These are phyloP conservation scores for Microplitis mediator DNA, from an alignment of 1,140 invertebrate species.

Conservation along the genomic window DNA sequence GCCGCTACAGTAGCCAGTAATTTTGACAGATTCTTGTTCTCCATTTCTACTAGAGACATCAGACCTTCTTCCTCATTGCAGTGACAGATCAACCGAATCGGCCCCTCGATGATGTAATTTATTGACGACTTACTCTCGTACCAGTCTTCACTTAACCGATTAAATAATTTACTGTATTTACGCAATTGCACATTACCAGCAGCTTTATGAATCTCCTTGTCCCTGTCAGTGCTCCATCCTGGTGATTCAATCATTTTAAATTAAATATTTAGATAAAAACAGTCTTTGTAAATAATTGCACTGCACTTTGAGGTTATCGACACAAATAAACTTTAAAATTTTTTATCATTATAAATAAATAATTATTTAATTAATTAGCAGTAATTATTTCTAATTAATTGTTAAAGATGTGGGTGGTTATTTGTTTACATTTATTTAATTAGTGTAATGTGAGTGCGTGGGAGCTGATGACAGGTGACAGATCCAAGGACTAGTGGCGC, in stretches of 20 bases:
- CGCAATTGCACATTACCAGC: conserved; percentile 69
- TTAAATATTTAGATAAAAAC: not conserved
- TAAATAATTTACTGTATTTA: conserved; percentile 76
- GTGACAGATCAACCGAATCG: conserved; percentile 66
- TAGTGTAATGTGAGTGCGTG: too few species aligned
- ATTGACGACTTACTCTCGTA: conserved; percentile 50
- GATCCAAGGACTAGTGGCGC: too few species aligned
- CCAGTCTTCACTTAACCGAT: conserved; percentile 65
- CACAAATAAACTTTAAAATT: too few species aligned
- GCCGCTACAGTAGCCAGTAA: conserved; percentile 80
- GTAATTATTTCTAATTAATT: too few species aligned
- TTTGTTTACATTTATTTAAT: too few species aligned
- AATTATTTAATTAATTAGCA: too few species aligned
- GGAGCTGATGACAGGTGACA: too few species aligned
- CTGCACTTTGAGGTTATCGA: too few species aligned
- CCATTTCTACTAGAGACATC: conserved; percentile 75
- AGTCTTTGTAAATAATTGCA: too few species aligned
- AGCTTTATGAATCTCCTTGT: conserved; percentile 61
- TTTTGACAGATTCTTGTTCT: conserved; percentile 83
- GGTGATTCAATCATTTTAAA: conserved; percentile 54
- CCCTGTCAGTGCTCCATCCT: conserved; percentile 48
- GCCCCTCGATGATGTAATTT: conserved; percentile 61
- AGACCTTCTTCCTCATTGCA: conserved; percentile 71
- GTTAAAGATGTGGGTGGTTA: too few species aligned
- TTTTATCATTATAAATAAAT: too few species aligned